phyloP scores from a whole-genome alignment of 1,140 invertebrate genomes.

The Artemia franciscana region DNA sequence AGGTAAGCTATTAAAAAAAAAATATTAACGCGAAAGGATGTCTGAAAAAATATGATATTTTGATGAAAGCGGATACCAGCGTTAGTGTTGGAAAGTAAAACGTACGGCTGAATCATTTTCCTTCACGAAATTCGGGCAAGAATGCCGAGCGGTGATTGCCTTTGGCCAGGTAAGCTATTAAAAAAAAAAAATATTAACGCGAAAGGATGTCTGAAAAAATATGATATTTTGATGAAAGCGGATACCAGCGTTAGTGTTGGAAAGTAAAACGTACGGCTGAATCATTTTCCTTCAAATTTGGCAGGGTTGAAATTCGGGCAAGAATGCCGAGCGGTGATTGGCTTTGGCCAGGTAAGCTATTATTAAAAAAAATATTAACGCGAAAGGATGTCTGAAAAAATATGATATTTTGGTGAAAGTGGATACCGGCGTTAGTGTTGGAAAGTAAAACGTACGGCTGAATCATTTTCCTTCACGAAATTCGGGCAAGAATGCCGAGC shows the following conservation, averaged over 20 bases:
- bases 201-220: too few species aligned
- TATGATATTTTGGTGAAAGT: too few species aligned
- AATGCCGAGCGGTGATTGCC: constrained; percentile 47
- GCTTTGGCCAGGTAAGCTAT: constrained; percentile 40
- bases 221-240: too few species aligned
- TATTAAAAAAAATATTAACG: too few species aligned
- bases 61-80: too few species aligned
- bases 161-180: constrained; percentile 36
- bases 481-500: constrained; percentile 42
- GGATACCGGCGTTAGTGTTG: too few species aligned
- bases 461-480: constrained; percentile 39
- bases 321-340: constrained; percentile 51
- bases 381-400: too few species aligned
- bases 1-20: constrained; percentile 26
- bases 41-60: too few species aligned
- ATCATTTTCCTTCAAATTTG: constrained; percentile 40
- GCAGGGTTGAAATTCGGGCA: constrained; percentile 44
- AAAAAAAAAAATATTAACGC: too few species aligned
- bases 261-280: constrained; percentile 36
- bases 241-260: too few species aligned
- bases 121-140: constrained; percentile 46
- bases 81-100: too few species aligned
- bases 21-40: too few species aligned
- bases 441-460: constrained; percentile 34
- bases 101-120: constrained; percentile 35